Base-by-base conservation (phyloP, 2,888 invertebrate genomes). In the Brachypalpus laphriformis region DNA sequence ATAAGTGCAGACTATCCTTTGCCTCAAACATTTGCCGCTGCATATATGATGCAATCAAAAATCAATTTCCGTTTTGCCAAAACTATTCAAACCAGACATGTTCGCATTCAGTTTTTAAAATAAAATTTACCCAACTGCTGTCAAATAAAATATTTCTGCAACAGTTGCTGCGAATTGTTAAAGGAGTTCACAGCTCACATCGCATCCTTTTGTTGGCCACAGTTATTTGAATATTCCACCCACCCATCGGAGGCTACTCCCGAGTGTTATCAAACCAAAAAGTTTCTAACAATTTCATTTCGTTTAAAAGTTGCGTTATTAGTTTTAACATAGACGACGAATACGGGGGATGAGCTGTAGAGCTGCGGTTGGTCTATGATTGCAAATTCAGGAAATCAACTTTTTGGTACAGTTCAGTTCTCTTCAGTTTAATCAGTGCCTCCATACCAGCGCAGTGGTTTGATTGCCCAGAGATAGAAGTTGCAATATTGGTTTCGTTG, bases 251-350 rank as follows among this genome's bases (percentile, higher is more conserved):
- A 1, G 11, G 18, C 6, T n/a, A 5, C 11, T 18, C 1, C 2
- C 18, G 16, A 9, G 47, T 16, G n/a, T 16, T 11, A 22, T 47
- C 47, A 47, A 16, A 22, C 47, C 47, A n/a, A 47, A 47, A 45
- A 45, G 18, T 45, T 45, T 18, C 18, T 18, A 45, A 20, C 45
- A 45, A 45, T 45, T 45, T 45, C 18, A 45, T 45, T 45, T 45
- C 18, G 45, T 45, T 45, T 18, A 45, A 45, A 45, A 45, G 45
- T 45, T 45, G 45, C 45, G 45, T 45, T 45, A 45, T 45, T 45
- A 45, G 45, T 45, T 45, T 45, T 1, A 45, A 7, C 45, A 45
- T 40, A 14, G 40, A 40, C 40, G 5, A 20, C 9, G 45, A 18
- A 14, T 1, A 18, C 18, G 4, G 6, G 14, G n/a, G 14, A 40